phyloP scores from a whole-genome alignment of 2,888 invertebrate species.

The Acrobasis consociella region DNA sequence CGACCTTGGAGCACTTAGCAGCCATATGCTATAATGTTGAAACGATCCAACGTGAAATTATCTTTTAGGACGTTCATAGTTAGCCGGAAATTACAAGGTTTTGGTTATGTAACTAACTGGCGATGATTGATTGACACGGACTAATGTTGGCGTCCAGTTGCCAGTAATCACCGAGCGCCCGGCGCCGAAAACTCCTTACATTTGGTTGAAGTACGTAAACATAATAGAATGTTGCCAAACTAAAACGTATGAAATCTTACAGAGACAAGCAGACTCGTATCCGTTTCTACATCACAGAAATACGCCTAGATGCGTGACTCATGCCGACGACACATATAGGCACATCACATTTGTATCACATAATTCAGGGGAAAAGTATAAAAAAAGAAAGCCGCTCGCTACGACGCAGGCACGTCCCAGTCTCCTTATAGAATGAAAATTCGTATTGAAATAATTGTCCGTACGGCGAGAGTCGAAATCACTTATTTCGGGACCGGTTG shows the following conservation, averaged over 20 bases:
- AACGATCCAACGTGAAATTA: not conserved
- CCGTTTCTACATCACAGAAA: constrained; percentile 45
- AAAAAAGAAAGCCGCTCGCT: constrained; percentile 36
- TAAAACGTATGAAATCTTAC: constrained; percentile 40
- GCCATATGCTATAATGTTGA: constrained; percentile 36
- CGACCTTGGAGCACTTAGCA: constrained; percentile 50
- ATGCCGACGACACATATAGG: constrained; percentile 49
- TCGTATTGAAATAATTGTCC: constrained; percentile 44
- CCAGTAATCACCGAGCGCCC: constrained; percentile 14
- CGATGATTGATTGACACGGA: constrained; percentile 30
- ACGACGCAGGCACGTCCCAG: constrained; percentile 46
- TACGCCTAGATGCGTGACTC: constrained; percentile 49
- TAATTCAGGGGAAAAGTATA: constrained; percentile 45
- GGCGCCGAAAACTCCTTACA: constrained; percentile 23
- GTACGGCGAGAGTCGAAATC: constrained; percentile 45
- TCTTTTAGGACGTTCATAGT: not conserved
- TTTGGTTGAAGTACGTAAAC: constrained; percentile 36
- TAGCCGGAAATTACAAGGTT: constrained; percentile 10
- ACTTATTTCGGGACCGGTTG: constrained; percentile 55
- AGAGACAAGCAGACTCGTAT: constrained; percentile 27
- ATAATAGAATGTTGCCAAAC: constrained; percentile 43
- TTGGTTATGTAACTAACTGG: constrained; percentile 38
- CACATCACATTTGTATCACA: constrained; percentile 51
- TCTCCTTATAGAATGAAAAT: constrained; percentile 47
- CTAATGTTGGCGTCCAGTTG: constrained; percentile 7